Percentiles rank a stretch among this genome's conserved stretches.
Conservation (phyloP, 2,888 invertebrate species). For the Eledone cirrhosa region DNA sequence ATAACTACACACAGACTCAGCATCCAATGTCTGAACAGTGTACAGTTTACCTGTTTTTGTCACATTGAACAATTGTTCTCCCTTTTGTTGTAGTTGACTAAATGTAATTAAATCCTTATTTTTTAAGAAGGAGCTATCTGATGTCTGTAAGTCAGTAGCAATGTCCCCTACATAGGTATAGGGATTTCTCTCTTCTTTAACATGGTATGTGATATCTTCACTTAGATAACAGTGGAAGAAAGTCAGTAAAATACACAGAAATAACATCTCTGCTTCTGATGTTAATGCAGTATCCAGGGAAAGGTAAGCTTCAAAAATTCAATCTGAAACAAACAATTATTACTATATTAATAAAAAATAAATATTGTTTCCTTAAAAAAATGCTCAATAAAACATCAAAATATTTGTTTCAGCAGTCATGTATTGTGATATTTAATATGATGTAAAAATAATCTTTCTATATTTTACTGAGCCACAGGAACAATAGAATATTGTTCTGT, state of each 20-base stretch:
- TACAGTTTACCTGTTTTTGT: constrained; percentile 5
- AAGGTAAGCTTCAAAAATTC: not conserved
- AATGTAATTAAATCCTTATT: constrained; percentile 1
- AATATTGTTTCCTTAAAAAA: too few relatives aligned
- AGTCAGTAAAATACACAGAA: not conserved
- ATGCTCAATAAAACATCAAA: too few relatives aligned
- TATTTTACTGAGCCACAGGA: too few relatives aligned
- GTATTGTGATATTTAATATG: too few relatives aligned
- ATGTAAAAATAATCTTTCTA: too few relatives aligned
- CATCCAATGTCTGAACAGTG: too few relatives aligned
- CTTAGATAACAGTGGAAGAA: not conserved
- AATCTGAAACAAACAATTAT: too few relatives aligned
- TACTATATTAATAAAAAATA: too few relatives aligned
- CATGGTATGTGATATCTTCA: not conserved
- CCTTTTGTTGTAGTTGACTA: too few relatives aligned
- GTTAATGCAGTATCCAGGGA: not conserved
- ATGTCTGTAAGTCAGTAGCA: not conserved
- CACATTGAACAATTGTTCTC: too few relatives aligned
- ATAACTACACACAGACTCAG: constrained; percentile 3
- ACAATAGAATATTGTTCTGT: too few relatives aligned
- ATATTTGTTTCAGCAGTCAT: too few relatives aligned
- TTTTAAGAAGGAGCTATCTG: not conserved
- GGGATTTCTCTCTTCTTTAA: not conserved
- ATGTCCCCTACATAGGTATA: constrained; percentile 1
- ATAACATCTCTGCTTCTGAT: not conserved